Conservation (phyloP, 2,888 invertebrate species). For the Selenia dentaria region DNA sequence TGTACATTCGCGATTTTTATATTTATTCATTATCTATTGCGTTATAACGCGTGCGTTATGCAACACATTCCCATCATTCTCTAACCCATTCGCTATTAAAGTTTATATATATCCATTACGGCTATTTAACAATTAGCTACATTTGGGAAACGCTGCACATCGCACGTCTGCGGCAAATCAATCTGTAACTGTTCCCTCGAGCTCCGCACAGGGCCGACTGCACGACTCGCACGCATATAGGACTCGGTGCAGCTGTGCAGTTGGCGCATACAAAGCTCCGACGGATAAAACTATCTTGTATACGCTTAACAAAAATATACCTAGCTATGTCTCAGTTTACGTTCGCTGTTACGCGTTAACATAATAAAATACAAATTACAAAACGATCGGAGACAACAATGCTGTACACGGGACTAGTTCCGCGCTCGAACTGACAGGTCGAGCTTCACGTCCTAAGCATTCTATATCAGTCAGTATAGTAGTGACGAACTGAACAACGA, state of each 20-base stretch:
- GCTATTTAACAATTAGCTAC: slow-evolving; percentile 4
- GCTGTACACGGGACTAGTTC: slow-evolving; percentile 68
- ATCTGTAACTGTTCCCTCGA: slow-evolving; percentile 11
- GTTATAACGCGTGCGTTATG: slow-evolving; percentile 31
- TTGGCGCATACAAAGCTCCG: slow-evolving; percentile 13
- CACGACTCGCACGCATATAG: slow-evolving; percentile 25
- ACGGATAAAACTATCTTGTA: slow-evolving; percentile 40
- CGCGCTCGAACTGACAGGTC: slow-evolving; percentile 29
- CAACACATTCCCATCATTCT: slow-evolving; percentile 18
- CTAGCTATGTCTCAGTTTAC: slow-evolving; percentile 61
- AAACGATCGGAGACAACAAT: slow-evolving; percentile 66
- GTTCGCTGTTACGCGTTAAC: slow-evolving; percentile 43
- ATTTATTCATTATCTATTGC: slow-evolving; percentile 53
- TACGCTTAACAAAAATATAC: slow-evolving; percentile 76
- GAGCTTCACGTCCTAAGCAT: slow-evolving; percentile 18
- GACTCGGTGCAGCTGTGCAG: slow-evolving; percentile 15
- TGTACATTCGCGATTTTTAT: slow-evolving; percentile 50
- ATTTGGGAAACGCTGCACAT: slow-evolving; percentile 8
- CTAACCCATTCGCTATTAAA: slow-evolving; percentile 11
- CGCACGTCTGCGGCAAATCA: slow-evolving; percentile 16
- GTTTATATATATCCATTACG: background rate
- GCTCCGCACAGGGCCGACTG: slow-evolving; percentile 14
- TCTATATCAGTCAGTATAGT: slow-evolving; percentile 24
- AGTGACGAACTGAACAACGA: slow-evolving; percentile 40
- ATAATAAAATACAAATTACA: slow-evolving; percentile 66